Percentiles rank a stretch among this genome's conserved stretches.
Conservation (phyloP, 23 tunicate genomes). For the Ciona savignyi region DNA sequence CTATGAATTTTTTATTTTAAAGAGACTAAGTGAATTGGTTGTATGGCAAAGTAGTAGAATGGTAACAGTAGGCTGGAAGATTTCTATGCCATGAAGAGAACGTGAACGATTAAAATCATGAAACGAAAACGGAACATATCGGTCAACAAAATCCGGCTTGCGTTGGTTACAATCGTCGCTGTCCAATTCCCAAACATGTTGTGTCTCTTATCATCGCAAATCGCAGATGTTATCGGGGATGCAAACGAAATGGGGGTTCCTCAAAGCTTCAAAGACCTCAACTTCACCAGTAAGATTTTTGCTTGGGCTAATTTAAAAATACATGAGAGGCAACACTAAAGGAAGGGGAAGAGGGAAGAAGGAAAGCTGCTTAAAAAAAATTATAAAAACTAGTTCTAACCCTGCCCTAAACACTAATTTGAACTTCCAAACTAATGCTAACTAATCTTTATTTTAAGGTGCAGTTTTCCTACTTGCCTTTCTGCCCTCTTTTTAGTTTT, state of each 20-base stretch:
- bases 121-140: constrained; percentile 29
- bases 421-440: too few relatives aligned
- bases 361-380: not conserved
- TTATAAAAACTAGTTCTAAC: not conserved
- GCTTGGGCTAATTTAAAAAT: not conserved
- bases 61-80: too few relatives aligned
- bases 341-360: not conserved
- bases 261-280: constrained; percentile 35
- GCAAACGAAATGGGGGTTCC: constrained; percentile 6
- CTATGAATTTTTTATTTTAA: too few relatives aligned
- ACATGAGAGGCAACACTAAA: too few relatives aligned
- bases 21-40: too few relatives aligned
- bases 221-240: constrained; percentile 9
- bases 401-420: not conserved
- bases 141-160: constrained; percentile 30
- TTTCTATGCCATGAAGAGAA: constrained; percentile 32
- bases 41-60: too few relatives aligned
- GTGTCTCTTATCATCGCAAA: constrained; percentile 30
- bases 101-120: constrained; percentile 23
- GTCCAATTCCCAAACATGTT: constrained; percentile 40
- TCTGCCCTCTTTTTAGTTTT: too few relatives aligned
- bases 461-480: too few relatives aligned
- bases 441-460: too few relatives aligned
- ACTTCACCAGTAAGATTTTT: constrained; percentile 35
- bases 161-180: constrained; percentile 37